Evolutionary conservation across 2,113 vertebrate species (phyloP).

Genomic region (Phaetusa simplex): DNA sequence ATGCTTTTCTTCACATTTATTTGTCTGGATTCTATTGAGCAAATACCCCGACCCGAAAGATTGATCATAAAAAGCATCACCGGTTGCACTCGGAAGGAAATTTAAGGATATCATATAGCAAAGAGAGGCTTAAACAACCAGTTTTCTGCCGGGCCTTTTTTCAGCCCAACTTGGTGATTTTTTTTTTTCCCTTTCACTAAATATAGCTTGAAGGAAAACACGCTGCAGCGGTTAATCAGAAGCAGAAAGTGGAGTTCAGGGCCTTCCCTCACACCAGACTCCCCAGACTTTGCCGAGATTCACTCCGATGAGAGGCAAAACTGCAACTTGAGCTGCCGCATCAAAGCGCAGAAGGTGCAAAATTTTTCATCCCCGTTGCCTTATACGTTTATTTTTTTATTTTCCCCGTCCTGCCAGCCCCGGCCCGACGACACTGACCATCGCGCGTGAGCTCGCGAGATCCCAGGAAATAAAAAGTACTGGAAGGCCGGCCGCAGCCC

Average conservation of each 20-base stretch:
- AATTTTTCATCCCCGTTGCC: background rate
- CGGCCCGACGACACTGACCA: background rate
- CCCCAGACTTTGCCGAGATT: background rate
- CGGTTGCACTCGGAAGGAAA: slow-evolving; percentile 47
- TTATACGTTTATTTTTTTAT: background rate
- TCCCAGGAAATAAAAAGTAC: background rate
- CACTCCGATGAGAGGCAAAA: background rate
- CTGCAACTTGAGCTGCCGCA: background rate
- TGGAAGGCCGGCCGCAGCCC: background rate
- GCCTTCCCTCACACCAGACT: background rate
- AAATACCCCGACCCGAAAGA: slow-evolving; percentile 45
- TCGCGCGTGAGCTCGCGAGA: rapidly evolving
- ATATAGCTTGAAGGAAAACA: slow-evolving; percentile 24
- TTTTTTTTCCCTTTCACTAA: background rate
- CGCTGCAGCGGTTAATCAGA: background rate
- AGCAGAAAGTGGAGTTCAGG: slow-evolving; percentile 17
- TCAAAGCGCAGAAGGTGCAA: background rate
- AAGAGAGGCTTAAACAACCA: slow-evolving; percentile 35
- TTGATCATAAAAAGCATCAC: slow-evolving; percentile 64
- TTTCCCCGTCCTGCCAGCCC: background rate
- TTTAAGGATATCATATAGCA: slow-evolving; percentile 39
- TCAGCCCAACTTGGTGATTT: background rate
- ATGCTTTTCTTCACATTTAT: slow-evolving; percentile 61
- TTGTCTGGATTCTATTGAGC: slow-evolving; percentile 57
- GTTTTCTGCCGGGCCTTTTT: slow-evolving; percentile 48